Evolutionary conservation across 1,140 invertebrate species (phyloP), one percentile per base, ranked within the genome.

Genomic region (Octopus bimaculoides): DNA sequence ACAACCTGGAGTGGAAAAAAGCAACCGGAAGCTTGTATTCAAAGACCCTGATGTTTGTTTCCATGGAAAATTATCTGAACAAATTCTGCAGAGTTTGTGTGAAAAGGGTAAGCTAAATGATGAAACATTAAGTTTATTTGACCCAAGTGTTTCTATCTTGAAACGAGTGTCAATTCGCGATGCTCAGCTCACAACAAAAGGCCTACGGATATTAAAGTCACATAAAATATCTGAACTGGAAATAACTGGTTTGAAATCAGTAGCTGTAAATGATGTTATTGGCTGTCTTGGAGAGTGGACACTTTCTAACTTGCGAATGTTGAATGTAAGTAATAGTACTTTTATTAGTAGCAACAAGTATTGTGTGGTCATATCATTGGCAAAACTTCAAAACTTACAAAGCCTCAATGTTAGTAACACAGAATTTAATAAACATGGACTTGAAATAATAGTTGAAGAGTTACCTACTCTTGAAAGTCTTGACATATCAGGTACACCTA

Each of bases 261-360:
- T 93, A 7, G 91, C 93, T 73, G 92, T 94, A 52, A 93, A 93
- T 87, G 93, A 94, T 85, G 87, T 94, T 14, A 93, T 94, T 85
- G 92, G 92, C 79, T 94, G 93, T 89, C 91, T 95, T 74, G 92
- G 93, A 78, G 93, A 94, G 83, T 95, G 94, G 94, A 94, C 93
- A 71, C 84, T 94, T 77, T 90, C 92, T 75, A 94, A 95, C 89
- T 89, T 95, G 77, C 90, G 92, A 75, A 91, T 91, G 17, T 89
- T 95, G 54, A 94, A 93, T 89, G 92, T 95, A 75, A 92, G 93
- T 73, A 92, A 92, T 85, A 93, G 93, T 85, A 92, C 92, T 77
- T 94, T 94, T 91, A 79, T 82, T 90, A 94, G 79, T 91, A 84
- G 79, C n/a, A 91, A 84, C 61, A 89, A 89, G 81, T 88, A 89